A percentile compares a stretch with the other conserved stretches of the same genome.
phyloP scores from a whole-genome alignment of 1,140 invertebrate species.

The Cydia amplana region DNA sequence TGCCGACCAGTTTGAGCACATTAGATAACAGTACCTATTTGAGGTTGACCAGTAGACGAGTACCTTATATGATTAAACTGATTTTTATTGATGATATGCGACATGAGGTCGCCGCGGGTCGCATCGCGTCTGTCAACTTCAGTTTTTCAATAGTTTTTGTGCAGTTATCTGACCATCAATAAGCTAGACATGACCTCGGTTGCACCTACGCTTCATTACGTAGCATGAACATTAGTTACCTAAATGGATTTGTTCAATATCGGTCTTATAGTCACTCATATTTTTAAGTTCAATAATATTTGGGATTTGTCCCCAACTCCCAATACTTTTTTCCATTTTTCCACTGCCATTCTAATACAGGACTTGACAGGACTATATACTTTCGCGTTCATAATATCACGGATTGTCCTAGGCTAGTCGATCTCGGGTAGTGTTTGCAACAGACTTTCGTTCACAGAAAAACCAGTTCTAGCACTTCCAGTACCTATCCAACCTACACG shows the following conservation, averaged over 20 bases:
- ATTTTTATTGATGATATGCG: slow-evolving; percentile 37
- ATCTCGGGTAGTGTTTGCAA: not conserved
- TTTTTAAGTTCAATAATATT: not conserved
- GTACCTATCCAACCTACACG: slow-evolving; percentile 34
- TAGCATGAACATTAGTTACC: not conserved
- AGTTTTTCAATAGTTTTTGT: slow-evolving; percentile 32
- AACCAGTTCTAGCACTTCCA: slow-evolving; percentile 50
- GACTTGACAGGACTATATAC: too few species aligned
- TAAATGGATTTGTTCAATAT: not conserved
- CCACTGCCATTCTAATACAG: too few species aligned
- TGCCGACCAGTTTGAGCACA: slow-evolving; percentile 15
- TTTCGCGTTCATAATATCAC: not conserved
- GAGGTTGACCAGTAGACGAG: slow-evolving; percentile 4
- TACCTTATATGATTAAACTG: slow-evolving; percentile 13
- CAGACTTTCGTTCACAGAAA: slow-evolving; percentile 34
- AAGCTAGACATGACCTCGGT: slow-evolving; percentile 1
- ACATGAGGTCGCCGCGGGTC: slow-evolving; percentile 35
- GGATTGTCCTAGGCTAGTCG: not conserved
- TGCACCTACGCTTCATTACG: slow-evolving; percentile 3
- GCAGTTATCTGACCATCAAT: slow-evolving; percentile 17
- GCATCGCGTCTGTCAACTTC: slow-evolving; percentile 37
- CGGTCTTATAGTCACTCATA: not conserved
- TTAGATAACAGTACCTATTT: slow-evolving; percentile 30
- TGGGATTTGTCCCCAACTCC: not conserved
- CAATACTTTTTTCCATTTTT: too few species aligned